A percentile compares a stretch with the other conserved stretches of the same genome.
Conservation (phyloP, 2,113 vertebrate genomes). For the Crotalus helleri region DNA sequence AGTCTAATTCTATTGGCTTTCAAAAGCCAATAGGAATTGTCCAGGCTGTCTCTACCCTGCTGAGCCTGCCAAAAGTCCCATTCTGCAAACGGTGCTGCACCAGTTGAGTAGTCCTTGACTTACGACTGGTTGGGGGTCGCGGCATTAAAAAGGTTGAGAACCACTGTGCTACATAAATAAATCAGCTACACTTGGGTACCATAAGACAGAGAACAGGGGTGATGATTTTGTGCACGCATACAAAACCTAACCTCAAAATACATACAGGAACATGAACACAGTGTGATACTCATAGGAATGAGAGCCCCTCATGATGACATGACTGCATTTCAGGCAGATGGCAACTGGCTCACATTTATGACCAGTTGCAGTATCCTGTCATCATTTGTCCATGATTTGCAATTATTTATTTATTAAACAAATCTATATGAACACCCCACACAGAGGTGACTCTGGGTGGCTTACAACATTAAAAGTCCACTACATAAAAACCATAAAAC, state of each 20-base stretch:
- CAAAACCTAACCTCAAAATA: neutral
- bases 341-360: neutral
- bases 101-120: no score
- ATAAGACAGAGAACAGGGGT: neutral
- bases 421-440: neutral
- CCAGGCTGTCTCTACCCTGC: no score
- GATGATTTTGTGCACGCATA: neutral
- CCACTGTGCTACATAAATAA: neutral
- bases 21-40: no score
- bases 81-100: no score
- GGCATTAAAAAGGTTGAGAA: no score
- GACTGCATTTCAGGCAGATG: neutral
- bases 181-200: neutral
- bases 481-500: neutral
- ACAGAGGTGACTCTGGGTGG: neutral
- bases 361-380: neutral
- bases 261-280: neutral
- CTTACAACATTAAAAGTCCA: neutral
- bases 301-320: neutral
- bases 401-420: neutral
- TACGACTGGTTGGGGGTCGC: no score
- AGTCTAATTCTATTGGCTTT: no score
- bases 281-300: neutral
- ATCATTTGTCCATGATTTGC: neutral
- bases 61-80: no score